phyloP scores from a whole-genome alignment of 1,140 invertebrate species.

The Plodia interpunctella region DNA sequence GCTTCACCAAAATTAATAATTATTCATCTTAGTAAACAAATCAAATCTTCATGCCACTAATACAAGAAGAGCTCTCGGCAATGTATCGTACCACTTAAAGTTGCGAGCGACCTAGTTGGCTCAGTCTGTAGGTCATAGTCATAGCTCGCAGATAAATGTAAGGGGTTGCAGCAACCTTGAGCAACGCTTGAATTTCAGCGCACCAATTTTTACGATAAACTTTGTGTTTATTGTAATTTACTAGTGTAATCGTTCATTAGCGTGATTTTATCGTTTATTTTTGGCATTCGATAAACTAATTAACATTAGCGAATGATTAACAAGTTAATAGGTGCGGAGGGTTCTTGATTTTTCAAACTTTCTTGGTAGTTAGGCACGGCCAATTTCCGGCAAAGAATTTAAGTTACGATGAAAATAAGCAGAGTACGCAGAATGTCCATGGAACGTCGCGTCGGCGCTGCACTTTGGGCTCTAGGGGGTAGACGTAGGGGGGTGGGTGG shows the following conservation, averaged over 20 bases:
- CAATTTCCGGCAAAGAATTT: conserved; percentile 73
- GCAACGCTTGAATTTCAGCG: conserved; percentile 6
- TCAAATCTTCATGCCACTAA: conserved; percentile 8
- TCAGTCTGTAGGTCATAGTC: conserved; percentile 47
- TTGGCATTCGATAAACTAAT: no score
- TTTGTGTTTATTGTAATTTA: no score
- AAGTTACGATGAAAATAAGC: conserved; percentile 74
- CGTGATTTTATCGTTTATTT: no score
- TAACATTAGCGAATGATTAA: no score
- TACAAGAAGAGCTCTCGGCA: conserved; percentile 2
- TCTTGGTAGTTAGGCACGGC: conserved; percentile 40
- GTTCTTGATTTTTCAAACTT: background rate
- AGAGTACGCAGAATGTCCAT: conserved; percentile 73
- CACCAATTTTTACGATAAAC: no score
- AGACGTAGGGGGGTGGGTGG: conserved; percentile 51
- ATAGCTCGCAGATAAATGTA: conserved; percentile 42
- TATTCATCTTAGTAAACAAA: background rate
- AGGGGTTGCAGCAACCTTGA: conserved; percentile 51
- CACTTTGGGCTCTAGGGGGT: conserved; percentile 55
- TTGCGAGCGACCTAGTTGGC: conserved; percentile 73
- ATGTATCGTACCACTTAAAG: conserved; percentile 38
- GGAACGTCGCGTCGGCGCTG: conserved; percentile 60
- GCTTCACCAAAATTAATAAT: no score
- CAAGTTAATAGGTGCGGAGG: no score
- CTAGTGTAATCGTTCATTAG: no score